Conservation (phyloP, 2,113 vertebrate species). For the Odocoileus hemionus region DNA sequence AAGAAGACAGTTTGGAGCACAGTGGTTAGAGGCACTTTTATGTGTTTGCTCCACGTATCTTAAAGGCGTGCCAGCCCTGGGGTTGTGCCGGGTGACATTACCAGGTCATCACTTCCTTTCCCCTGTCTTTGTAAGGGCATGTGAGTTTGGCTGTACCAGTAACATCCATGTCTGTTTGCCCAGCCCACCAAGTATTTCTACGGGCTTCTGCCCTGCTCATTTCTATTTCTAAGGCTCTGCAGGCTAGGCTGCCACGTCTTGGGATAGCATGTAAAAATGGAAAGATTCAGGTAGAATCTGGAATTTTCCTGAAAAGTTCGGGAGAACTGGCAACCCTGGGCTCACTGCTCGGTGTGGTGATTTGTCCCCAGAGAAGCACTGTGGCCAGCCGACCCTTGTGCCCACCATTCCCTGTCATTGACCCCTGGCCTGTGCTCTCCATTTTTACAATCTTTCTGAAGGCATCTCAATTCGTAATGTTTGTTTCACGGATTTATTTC, state of each 20-base stretch:
- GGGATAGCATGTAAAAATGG: not conserved
- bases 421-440: not conserved
- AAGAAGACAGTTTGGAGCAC: not conserved
- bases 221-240: not conserved
- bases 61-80: not conserved
- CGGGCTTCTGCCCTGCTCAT: not conserved
- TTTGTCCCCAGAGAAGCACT: not conserved
- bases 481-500: not conserved
- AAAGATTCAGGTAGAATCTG: not conserved
- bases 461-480: not conserved
- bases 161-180: not conserved
- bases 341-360: not conserved
- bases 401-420: not conserved
- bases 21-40: not conserved
- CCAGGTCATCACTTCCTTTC: not conserved
- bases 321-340: not conserved
- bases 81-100: not conserved
- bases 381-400: not conserved
- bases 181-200: not conserved
- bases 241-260: not conserved
- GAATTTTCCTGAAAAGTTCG: not conserved
- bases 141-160: not conserved
- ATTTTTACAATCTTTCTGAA: not conserved
- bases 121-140: not conserved
- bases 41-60: not conserved